These are phyloP conservation scores for Ophonus ardosiacus DNA, from an alignment of 2,888 invertebrate genomes.

Conservation along the genomic window DNA sequence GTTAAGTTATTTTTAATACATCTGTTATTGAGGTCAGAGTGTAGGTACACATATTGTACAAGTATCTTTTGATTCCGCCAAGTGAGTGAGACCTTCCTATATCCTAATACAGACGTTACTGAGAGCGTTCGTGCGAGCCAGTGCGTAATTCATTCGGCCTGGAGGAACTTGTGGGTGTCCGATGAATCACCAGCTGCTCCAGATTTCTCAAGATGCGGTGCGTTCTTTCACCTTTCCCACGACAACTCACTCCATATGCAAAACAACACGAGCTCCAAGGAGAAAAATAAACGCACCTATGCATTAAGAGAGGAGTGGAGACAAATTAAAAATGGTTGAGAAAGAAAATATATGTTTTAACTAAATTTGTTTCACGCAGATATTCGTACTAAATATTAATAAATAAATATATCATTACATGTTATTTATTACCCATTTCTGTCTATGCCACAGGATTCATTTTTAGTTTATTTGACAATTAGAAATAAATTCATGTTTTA, in stretches of 20 bases:
- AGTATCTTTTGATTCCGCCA: conserved; percentile 19
- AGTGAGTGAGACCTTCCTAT: conserved; percentile 11
- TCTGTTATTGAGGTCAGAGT: conserved; percentile 18
- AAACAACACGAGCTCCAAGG: not conserved
- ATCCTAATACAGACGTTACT: conserved; percentile 41
- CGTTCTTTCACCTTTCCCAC: conserved; percentile 45
- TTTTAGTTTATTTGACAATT: too few species aligned
- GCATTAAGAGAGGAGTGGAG: too few species aligned
- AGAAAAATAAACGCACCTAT: too few species aligned
- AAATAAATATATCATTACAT: too few species aligned
- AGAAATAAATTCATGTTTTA: too few species aligned
- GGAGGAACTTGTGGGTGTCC: conserved; percentile 38
- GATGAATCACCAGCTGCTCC: conserved; percentile 45
- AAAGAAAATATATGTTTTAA: too few species aligned
- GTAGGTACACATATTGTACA: not conserved
- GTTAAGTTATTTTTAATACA: conserved; percentile 7
- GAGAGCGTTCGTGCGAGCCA: conserved; percentile 28
- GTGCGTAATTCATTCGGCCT: conserved; percentile 31
- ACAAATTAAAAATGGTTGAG: too few species aligned
- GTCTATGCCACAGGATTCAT: too few species aligned
- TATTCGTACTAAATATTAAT: too few species aligned
- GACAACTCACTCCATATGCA: conserved; percentile 33
- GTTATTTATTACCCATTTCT: too few species aligned
- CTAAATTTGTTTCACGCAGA: too few species aligned
- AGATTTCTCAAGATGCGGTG: conserved; percentile 37